Evolutionary conservation across 2,113 vertebrate genomes (phyloP), one percentile per base, ranked within the genome.

Genomic region (Gorilla gorilla): DNA sequence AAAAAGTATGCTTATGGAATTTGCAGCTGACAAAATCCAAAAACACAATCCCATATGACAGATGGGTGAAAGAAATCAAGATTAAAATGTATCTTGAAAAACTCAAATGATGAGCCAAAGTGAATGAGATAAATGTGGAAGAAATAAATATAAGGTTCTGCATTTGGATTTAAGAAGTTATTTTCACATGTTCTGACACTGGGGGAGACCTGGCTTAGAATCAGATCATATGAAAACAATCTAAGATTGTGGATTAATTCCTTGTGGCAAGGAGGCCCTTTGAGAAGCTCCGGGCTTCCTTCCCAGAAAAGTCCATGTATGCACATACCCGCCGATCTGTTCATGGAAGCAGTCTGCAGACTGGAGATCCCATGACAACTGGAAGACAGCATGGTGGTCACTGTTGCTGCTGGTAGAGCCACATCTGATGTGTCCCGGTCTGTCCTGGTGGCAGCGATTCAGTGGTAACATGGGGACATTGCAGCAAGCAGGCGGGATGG

Each of bases 401-500:
- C 52, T 48, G 3, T 3, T 27, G 55, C 43, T 3, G 48, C 30
- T 12, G 59, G 2, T 5, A 3, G 94, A 80, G 78, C 32, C 75
- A 6, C 76, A 13, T 13, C 45, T 1, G 7, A 2, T 1, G 1
- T 35, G 45, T 5, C 35, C 9, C 0, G 0, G 40, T 61, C 30
- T 79, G 90, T 50, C 8, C 22, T 13, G 27, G 72, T n/a, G 78
- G 73, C 57, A 52, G 52, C 0, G 0, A 22, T 18, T 16, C 23
- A 5, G 35, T 35, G 87, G 30, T 14, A 0, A 27, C 2, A 7
- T 3, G 78, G 73, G 35, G 9, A 3, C 35, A 17, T 20, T 2
- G 38, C 13, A 16, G 55, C 17, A 40, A 85, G 52, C 76, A 22
- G 82, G 38, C 52, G 6, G 57, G 57, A 38, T 4, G 50, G 68